Base-by-base conservation (phyloP, 2,797 vertebrate genomes). In the Australoheros facetus region DNA sequence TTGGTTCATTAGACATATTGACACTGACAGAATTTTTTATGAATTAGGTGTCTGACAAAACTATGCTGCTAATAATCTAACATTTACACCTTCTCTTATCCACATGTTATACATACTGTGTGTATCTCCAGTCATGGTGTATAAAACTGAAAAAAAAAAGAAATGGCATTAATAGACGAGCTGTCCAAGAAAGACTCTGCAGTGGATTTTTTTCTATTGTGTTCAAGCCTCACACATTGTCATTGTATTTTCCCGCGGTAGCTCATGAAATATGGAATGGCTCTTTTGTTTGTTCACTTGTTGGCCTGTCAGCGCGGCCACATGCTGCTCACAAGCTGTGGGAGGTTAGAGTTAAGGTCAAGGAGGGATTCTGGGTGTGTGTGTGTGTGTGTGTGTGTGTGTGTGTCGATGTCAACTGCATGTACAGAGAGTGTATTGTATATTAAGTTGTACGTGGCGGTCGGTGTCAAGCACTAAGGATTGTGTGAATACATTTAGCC, bases 261-360 rank as follows among this genome's bases (percentile, higher is more conserved):
- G 64, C 85, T 92, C 85, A 87, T 92, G 86, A 91, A 91, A 89
- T 82, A 90, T 91, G 81, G 80, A 92, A 76, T 2, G 10, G 26
- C 73, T 77, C 58, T 85, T 88, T 86, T 87, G 90, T 91, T 91
- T 85, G 85, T 88, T 87, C 89, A 64, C 81, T 81, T 78, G 84
- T 81, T 69, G 78, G 79, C 55, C 73, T 90, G 91, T 88, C 82
- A 79, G 69, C 42, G 6, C 14, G 37, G 62, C 70, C 60, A 6
- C 91, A 80, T 55, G 83, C 84, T 85, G 85, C 73, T 81, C 4
- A 55, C 75, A 51, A 76, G 74, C 85, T 75, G 82, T 73, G 57
- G 84, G 89, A 87, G 84, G 82, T 81, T 16, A 75, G 28, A 26
- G 11, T 32, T 82, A 85, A 90, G 87, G 90, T 92, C 84, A 88